phyloP scores from a whole-genome alignment of 2,888 invertebrate genomes.

The Caenorhabditis plicata region DNA sequence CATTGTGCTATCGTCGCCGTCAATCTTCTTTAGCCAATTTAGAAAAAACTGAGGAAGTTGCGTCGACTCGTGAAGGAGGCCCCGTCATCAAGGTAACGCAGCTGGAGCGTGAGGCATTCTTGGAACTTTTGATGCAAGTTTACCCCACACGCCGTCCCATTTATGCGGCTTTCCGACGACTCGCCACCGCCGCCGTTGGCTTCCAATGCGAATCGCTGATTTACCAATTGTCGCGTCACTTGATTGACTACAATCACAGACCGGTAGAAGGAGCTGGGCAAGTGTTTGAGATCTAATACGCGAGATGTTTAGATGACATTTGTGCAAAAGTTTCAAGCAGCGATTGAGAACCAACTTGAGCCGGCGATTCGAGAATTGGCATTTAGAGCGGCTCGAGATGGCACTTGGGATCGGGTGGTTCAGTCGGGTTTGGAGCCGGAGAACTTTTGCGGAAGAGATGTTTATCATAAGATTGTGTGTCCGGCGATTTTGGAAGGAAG shows the following conservation, averaged over 20 bases:
- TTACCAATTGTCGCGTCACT: conserved; percentile 30
- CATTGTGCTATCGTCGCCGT: neutral
- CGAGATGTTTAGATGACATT: conserved; percentile 19
- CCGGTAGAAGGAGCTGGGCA: no score
- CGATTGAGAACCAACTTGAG: conserved; percentile 28
- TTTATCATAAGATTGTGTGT: conserved; percentile 44
- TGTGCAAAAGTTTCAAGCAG: conserved; percentile 20
- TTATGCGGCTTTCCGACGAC: conserved; percentile 38
- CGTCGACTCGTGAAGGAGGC: conserved; percentile 7
- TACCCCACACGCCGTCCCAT: conserved; percentile 49
- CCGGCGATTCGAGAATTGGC: conserved; percentile 30
- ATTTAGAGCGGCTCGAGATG: conserved; percentile 25
- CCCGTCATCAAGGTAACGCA: conserved; percentile 16
- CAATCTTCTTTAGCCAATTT: no score
- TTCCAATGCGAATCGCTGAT: conserved; percentile 33
- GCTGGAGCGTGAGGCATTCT: conserved; percentile 30
- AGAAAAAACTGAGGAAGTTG: conserved; percentile 23
- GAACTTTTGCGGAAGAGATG: conserved; percentile 30
- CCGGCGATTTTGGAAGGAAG: conserved; percentile 37
- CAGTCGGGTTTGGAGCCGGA: conserved; percentile 46
- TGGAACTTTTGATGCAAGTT: conserved; percentile 44
- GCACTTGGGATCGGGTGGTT: conserved; percentile 42
- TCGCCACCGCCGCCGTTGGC: conserved; percentile 36
- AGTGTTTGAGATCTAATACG: neutral
- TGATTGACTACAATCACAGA: conserved; percentile 36